These are phyloP conservation scores for Trichechus manatus DNA, from an alignment of 2,113 vertebrate genomes.

Conservation along the genomic window DNA sequence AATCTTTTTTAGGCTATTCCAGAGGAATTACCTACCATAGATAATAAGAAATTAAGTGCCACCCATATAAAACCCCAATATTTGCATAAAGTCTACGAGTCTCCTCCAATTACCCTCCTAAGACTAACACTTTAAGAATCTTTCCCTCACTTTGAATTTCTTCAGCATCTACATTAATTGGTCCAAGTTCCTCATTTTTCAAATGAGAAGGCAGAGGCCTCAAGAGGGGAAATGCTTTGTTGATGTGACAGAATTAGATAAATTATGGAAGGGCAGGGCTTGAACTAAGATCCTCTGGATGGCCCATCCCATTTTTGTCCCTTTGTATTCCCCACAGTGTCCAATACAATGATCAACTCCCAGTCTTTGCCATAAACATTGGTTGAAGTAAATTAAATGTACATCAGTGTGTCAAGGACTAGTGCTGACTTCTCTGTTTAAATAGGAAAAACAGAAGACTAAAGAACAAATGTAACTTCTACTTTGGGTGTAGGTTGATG, in stretches of 20 bases:
- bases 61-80: neutral
- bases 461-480: neutral
- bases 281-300: neutral
- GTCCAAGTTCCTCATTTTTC: neutral
- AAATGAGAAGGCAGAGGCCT: neutral
- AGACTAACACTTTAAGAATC: neutral
- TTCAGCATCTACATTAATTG: neutral
- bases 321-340: neutral
- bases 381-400: constrained; percentile 6
- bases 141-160: constrained; percentile 21
- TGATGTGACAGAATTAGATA: neutral
- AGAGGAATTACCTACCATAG: neutral
- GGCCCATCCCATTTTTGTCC: neutral
- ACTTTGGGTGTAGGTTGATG: neutral
- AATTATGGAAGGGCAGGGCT: neutral
- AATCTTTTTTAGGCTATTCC: neutral
- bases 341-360: neutral
- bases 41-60: neutral
- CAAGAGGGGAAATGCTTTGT: neutral
- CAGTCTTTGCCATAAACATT: neutral
- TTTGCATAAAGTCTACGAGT: constrained; percentile 34
- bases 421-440: neutral
- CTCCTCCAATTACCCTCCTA: constrained; percentile 31
- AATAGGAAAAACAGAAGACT: neutral
- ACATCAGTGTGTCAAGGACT: neutral